Percentiles rank a stretch among this genome's conserved stretches.
These are phyloP conservation scores for Calameuta idolon DNA, from an alignment of 2,888 invertebrate genomes.

Conservation along the genomic window DNA sequence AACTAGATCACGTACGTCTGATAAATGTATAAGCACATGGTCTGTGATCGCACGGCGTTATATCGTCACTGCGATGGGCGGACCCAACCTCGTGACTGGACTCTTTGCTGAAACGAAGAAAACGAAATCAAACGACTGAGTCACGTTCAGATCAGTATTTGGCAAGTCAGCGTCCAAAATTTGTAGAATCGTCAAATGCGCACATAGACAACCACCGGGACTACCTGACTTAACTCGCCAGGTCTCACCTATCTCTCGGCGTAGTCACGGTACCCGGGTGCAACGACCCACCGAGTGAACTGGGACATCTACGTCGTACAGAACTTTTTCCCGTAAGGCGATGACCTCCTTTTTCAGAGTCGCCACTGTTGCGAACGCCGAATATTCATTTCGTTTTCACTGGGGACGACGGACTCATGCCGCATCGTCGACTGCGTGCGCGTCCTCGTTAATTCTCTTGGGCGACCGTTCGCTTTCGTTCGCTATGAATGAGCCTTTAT, in stretches of 20 bases:
- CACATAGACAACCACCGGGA: background rate
- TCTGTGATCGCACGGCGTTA: background rate
- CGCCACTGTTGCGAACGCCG: background rate
- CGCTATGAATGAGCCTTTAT: background rate
- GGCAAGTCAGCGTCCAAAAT: background rate
- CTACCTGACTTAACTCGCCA: background rate
- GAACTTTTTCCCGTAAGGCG: background rate
- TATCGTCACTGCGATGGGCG: background rate
- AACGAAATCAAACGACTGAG: background rate
- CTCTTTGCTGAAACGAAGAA: background rate
- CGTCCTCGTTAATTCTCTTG: background rate
- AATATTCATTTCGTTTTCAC: slow-evolving; percentile 15
- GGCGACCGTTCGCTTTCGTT: slow-evolving; percentile 4
- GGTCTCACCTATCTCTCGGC: background rate
- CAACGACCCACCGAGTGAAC: slow-evolving; percentile 49
- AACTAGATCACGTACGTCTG: background rate
- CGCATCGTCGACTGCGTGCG: background rate
- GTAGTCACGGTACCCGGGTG: slow-evolving; percentile 28
- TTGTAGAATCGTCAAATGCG: background rate
- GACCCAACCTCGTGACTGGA: background rate
- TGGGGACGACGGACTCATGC: background rate
- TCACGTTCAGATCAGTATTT: background rate
- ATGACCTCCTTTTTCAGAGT: background rate
- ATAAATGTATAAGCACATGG: background rate
- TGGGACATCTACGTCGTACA: slow-evolving; percentile 45